Percentiles rank a stretch among this genome's conserved stretches.
phyloP scores from a whole-genome alignment of 2,113 vertebrate genomes.

The Cisticola juncidis region DNA sequence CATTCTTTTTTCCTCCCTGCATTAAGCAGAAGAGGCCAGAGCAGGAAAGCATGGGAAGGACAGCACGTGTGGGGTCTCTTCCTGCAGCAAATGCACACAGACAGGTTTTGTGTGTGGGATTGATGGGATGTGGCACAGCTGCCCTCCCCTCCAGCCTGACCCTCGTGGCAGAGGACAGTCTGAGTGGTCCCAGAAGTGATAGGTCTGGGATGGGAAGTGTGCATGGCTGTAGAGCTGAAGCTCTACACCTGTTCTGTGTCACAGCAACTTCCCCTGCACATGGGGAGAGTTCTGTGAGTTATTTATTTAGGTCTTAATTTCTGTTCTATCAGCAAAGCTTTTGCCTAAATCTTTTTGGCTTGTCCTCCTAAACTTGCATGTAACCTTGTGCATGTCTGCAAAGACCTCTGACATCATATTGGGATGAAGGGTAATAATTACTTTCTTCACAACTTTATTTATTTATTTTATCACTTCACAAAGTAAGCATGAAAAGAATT shows the following conservation, averaged over 20 bases:
- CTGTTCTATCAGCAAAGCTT: background rate
- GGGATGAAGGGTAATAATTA: background rate
- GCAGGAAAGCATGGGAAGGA: background rate
- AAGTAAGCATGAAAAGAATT: background rate
- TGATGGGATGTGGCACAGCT: slow-evolving; percentile 40
- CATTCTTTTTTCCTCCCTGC: background rate
- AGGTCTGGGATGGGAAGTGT: slow-evolving; percentile 13
- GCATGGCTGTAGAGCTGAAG: slow-evolving; percentile 27
- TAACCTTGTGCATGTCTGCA: background rate
- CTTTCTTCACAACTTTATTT: background rate
- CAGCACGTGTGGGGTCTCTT: background rate
- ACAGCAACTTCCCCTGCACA: slow-evolving; percentile 20
- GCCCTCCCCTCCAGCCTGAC: slow-evolving; percentile 20
- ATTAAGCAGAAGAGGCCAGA: background rate
- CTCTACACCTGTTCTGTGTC: slow-evolving; percentile 57
- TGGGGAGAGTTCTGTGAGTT: background rate
- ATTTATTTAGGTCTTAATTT: background rate
- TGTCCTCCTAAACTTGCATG: background rate
- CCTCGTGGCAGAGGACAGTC: background rate
- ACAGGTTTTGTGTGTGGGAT: background rate
- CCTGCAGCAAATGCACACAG: background rate
- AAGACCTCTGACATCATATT: background rate
- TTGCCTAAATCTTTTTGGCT: background rate
- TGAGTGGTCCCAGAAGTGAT: background rate
- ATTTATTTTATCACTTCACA: background rate